These are phyloP conservation scores for Eremobia ochroleuca DNA, from an alignment of 2,888 invertebrate species.

Conservation along the genomic window DNA sequence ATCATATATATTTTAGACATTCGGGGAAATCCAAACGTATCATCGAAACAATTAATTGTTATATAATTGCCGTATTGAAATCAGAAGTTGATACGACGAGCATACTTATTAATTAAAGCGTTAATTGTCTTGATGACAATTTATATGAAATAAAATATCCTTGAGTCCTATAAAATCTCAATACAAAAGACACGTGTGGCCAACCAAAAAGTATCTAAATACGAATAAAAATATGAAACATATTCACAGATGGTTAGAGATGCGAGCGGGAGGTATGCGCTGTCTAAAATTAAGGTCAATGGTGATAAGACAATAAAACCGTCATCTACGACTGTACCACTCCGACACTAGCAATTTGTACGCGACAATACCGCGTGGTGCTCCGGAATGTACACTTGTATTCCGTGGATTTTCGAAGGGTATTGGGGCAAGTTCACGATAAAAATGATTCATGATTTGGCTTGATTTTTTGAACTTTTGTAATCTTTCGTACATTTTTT, in stretches of 20 bases:
- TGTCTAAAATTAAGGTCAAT: conserved; percentile 87
- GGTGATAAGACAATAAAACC: conserved; percentile 83
- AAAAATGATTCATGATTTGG: neutral
- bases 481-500: neutral
- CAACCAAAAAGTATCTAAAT: conserved; percentile 15
- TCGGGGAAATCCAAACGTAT: conserved; percentile 17
- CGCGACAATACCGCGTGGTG: conserved; percentile 20
- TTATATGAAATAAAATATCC: conserved; percentile 5
- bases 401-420: conserved; percentile 19
- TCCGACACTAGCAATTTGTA: conserved; percentile 48
- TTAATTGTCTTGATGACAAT: neutral
- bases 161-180: neutral
- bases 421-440: conserved; percentile 31
- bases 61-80: neutral
- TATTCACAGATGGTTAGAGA: conserved; percentile 62
- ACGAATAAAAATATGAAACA: conserved; percentile 48
- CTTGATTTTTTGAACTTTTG: neutral
- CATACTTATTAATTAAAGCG: neutral
- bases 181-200: conserved; percentile 35
- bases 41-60: neutral
- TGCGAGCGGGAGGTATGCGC: conserved; percentile 70
- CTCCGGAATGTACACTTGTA: conserved; percentile 14
- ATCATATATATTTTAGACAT: neutral
- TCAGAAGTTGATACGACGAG: neutral
- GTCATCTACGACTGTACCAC: conserved; percentile 73